Base-by-base conservation (phyloP, 1,140 invertebrate species). In the Caenorhabditis brenneri region DNA sequence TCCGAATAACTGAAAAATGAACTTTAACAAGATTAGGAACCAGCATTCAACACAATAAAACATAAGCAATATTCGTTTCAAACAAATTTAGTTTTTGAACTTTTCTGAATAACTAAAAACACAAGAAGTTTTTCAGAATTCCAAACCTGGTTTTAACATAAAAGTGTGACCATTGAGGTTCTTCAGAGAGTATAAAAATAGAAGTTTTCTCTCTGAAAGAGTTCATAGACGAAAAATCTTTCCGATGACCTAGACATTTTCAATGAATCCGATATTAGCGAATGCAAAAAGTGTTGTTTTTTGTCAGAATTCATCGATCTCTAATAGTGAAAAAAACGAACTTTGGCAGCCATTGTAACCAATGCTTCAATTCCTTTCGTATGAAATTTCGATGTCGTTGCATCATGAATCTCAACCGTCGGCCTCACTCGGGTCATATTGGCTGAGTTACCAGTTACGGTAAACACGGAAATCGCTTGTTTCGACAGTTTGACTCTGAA, bases 391-490 rank as follows among this genome's bases (percentile, higher is more conserved):
- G 65, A 74, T 0, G 65, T 74, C 0, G 33, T 74, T 10, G 65
- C 65, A 42, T 74, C 65, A 42, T 12, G 36, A 42, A 74, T n/a
- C 19, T 74, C 65, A 3, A n/a, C 36, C 15, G 36, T 27, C n/a
- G 65, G 65, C 9, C 65, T 33, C 10, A 74, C 36, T 74, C 65
- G 42, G 9, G 65, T 65, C 58, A 65, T 65, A 24, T 33, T 74
- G 36, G 36, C 33, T 7, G 12, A 9, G 22, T 74, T 74, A n/a
- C 65, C 65, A 19, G 65, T 74, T 33, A 74, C n/a, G 22, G 65
- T 74, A n/a, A 74, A 74, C 36, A 74, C 65, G 65, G 65, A 46
- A 27, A 74, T 74, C 22, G 33, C 22, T 74, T 74, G 65, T 74
- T 74, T 74, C 65, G 36, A 74, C 65, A 74, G 33, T 74, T 74